These are phyloP conservation scores for Eulemur albifrons DNA, from an alignment of 2,797 vertebrate genomes.

Conservation along the genomic window DNA sequence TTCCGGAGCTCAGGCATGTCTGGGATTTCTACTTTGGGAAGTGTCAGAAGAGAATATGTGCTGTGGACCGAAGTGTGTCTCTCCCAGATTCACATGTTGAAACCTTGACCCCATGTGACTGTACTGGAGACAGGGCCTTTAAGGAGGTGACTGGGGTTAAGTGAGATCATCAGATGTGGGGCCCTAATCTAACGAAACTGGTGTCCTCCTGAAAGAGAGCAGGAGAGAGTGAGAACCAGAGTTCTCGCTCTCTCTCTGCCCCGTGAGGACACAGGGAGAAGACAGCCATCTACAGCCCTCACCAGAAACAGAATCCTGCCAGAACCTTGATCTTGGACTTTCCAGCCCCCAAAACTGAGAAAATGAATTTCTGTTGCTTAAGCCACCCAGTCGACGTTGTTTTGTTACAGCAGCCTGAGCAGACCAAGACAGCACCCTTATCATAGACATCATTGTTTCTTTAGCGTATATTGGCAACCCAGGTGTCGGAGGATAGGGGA, in stretches of 20 bases:
- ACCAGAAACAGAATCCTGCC: neutral
- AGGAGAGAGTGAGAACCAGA: no score
- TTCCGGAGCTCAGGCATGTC: neutral
- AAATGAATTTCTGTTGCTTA: neutral
- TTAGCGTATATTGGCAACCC: no score
- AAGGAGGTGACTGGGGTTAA: neutral
- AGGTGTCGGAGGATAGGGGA: neutral
- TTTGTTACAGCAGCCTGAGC: neutral
- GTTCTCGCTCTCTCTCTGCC: neutral
- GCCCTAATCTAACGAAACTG: neutral
- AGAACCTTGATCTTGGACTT: neutral
- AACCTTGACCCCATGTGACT: neutral
- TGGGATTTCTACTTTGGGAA: neutral
- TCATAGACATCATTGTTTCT: neutral
- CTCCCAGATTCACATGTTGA: neutral
- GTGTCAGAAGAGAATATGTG: neutral
- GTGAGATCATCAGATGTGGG: neutral
- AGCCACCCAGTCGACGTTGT: neutral
- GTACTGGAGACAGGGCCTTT: neutral
- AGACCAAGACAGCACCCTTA: neutral
- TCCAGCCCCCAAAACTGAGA: neutral
- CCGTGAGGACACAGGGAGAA: neutral
- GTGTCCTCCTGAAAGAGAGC: neutral
- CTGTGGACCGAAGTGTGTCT: neutral
- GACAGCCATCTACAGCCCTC: neutral